Evolutionary conservation across 1,140 invertebrate species (phyloP).

Genomic region (Sweltsa coloradensis): DNA sequence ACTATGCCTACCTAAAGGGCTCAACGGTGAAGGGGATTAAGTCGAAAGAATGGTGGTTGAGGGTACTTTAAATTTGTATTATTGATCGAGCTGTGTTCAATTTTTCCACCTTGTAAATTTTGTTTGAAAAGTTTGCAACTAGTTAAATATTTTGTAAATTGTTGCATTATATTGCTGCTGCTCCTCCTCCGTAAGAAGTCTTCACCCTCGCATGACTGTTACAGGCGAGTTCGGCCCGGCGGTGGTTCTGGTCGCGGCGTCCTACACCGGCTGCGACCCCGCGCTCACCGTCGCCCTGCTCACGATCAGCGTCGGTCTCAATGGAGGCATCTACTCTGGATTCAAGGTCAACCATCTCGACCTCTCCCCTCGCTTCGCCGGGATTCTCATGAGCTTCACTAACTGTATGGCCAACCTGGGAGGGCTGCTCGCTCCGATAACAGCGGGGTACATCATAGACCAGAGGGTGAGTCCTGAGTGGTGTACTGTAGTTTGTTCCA

Average conservation of each 20-base stretch:
- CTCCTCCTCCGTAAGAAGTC: too few species aligned
- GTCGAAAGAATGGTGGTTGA: too few species aligned
- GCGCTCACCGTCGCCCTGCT: slow-evolving; percentile 19
- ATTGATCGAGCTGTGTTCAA: too few species aligned
- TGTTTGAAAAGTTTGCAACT: slow-evolving; percentile 1
- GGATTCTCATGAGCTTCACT: slow-evolving; percentile 37
- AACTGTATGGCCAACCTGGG: slow-evolving; percentile 39
- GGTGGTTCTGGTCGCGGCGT: slow-evolving; percentile 17
- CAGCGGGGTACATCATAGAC: slow-evolving; percentile 63
- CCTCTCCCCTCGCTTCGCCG: slow-evolving; percentile 36
- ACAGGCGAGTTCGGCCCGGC: slow-evolving; percentile 20
- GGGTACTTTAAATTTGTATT: too few species aligned
- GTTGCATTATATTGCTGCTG: too few species aligned
- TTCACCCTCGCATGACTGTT: background rate
- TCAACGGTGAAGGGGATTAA: too few species aligned
- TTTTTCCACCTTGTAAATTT: too few species aligned
- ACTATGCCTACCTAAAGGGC: too few species aligned
- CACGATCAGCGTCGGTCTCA: slow-evolving; percentile 20
- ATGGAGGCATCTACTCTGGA: slow-evolving; percentile 20
- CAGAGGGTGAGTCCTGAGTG: slow-evolving; percentile 43
- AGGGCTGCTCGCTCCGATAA: slow-evolving; percentile 34
- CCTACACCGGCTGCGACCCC: slow-evolving; percentile 20
- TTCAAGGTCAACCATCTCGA: slow-evolving; percentile 35
- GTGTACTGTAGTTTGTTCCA: too few species aligned
- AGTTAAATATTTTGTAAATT: slow-evolving; percentile 1